phyloP scores from a whole-genome alignment of 2,888 invertebrate species.

The Nowickia ferox region DNA sequence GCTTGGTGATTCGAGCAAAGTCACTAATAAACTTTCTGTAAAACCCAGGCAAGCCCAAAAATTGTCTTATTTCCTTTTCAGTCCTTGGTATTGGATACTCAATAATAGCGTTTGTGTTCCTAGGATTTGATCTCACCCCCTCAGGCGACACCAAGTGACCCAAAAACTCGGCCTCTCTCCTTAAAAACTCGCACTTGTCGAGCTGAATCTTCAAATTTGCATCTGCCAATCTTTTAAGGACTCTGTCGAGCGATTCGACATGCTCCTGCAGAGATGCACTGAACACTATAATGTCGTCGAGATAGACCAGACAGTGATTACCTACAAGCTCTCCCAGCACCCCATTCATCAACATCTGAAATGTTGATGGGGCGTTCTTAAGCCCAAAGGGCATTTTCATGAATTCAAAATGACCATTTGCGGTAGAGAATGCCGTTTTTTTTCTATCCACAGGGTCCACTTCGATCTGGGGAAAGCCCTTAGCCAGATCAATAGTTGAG shows the following conservation, averaged over 20 bases:
- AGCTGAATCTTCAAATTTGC: too few relatives aligned
- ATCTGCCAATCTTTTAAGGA: too few relatives aligned
- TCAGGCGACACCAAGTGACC: constrained; percentile 33
- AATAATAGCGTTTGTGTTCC: constrained; percentile 68
- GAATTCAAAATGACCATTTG: constrained; percentile 18
- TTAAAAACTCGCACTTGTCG: too few relatives aligned
- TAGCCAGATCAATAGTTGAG: too few relatives aligned
- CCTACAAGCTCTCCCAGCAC: too few relatives aligned
- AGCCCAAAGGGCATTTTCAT: constrained; percentile 14
- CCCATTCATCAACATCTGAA: too few relatives aligned
- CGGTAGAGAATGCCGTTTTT: constrained; percentile 8
- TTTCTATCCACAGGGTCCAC: constrained; percentile 5
- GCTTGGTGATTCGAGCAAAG: constrained; percentile 64
- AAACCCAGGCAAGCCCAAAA: constrained; percentile 74
- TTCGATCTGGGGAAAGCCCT: too few relatives aligned
- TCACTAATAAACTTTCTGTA: constrained; percentile 73
- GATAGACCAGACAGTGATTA: too few relatives aligned
- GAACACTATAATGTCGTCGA: too few relatives aligned
- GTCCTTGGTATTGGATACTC: constrained; percentile 73
- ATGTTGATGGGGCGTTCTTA: too few relatives aligned
- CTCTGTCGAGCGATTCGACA: too few relatives aligned
- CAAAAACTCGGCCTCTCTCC: constrained; percentile 35
- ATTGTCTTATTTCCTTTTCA: constrained; percentile 73
- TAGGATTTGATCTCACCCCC: constrained; percentile 28
- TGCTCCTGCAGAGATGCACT: too few relatives aligned